Conservation (phyloP, 1,140 invertebrate genomes). For the Nasonia giraulti region DNA sequence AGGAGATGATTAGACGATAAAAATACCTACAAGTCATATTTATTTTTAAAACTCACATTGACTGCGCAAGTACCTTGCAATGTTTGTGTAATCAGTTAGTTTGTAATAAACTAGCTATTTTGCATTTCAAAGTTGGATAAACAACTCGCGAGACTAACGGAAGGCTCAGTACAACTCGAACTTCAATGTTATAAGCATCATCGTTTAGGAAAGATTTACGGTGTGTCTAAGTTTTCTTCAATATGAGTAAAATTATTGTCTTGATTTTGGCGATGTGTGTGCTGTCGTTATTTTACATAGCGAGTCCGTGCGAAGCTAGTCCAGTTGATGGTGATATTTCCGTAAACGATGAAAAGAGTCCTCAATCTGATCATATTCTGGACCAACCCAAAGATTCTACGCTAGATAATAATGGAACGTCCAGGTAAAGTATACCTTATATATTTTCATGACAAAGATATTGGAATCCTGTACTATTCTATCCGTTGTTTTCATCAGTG, state of each 20-base stretch:
- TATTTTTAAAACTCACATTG: no score
- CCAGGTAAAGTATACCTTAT: no score
- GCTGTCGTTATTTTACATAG: not conserved
- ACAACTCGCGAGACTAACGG: not conserved
- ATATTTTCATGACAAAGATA: no score
- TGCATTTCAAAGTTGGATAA: not conserved
- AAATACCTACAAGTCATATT: no score
- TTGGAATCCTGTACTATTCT: no score
- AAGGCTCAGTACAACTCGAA: not conserved
- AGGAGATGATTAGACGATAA: no score
- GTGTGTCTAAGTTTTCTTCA: not conserved
- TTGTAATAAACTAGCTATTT: not conserved
- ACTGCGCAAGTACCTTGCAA: not conserved
- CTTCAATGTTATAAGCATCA: not conserved
- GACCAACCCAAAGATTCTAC: no score
- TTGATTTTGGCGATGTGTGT: not conserved
- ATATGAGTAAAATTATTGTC: not conserved
- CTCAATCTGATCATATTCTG: not conserved
- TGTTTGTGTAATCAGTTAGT: no score
- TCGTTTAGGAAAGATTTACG: not conserved
- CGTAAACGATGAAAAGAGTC: not conserved
- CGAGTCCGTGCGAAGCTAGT: not conserved
- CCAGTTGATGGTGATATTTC: no score
- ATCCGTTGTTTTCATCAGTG: no score
- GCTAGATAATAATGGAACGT: no score